Conservation (phyloP, 2,888 invertebrate genomes). For the Archips crataeganus region DNA sequence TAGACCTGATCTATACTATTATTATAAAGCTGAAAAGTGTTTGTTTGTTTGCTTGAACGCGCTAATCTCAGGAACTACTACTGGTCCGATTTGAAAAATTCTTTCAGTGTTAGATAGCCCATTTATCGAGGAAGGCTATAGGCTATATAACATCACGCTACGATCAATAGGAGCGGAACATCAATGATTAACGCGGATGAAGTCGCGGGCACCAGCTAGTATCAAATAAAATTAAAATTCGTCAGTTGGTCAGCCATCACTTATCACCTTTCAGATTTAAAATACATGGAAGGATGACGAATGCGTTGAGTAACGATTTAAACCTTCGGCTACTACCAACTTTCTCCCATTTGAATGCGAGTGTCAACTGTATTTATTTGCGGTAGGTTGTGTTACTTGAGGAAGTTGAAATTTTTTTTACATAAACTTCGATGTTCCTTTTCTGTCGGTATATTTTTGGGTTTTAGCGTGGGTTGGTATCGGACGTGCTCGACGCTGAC, state of each 20-base stretch:
- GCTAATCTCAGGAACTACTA: too few species aligned
- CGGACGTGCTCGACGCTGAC: constrained; percentile 42
- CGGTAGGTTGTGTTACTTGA: constrained; percentile 40
- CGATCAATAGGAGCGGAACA: too few species aligned
- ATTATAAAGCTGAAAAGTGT: too few species aligned
- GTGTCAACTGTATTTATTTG: constrained; percentile 55
- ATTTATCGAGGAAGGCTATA: too few species aligned
- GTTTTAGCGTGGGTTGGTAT: constrained; percentile 15
- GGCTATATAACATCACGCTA: too few species aligned
- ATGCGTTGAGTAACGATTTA: constrained; percentile 81
- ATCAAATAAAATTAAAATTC: background rate
- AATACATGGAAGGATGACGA: constrained; percentile 64
- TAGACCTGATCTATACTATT: too few species aligned
- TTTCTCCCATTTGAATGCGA: constrained; percentile 75
- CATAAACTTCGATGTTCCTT: background rate
- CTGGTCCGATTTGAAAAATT: too few species aligned
- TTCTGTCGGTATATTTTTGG: constrained; percentile 16
- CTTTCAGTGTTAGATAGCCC: too few species aligned
- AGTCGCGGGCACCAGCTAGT: too few species aligned
- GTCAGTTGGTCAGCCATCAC: background rate
- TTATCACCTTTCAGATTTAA: constrained; percentile 16
- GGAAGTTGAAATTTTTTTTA: constrained; percentile 17
- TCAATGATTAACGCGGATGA: too few species aligned
- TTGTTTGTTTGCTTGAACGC: too few species aligned
- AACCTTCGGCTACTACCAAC: constrained; percentile 77